Percentiles rank a stretch among this genome's conserved stretches.
Conservation (phyloP, 1,140 invertebrate genomes). For the Solen grandis region DNA sequence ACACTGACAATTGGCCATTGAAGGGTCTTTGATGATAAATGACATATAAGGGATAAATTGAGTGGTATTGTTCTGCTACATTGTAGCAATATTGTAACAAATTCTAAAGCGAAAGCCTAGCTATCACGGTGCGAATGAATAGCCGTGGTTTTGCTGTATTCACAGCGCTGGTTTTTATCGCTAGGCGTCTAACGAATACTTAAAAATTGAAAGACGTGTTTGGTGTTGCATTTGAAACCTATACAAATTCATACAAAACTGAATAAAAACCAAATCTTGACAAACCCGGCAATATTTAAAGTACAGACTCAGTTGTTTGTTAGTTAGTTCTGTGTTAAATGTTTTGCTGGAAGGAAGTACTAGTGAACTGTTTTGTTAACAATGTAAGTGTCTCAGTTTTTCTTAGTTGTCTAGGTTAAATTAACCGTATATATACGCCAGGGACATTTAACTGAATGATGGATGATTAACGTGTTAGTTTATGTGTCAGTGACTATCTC, state of each 20-base stretch:
- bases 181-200: slow-evolving; percentile 17
- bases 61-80: slow-evolving; percentile 30
- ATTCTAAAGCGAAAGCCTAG: slow-evolving; percentile 39
- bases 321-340: no score
- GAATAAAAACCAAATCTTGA: slow-evolving; percentile 21
- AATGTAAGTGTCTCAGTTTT: no score
- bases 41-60: slow-evolving; percentile 45
- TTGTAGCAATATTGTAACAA: slow-evolving; percentile 50
- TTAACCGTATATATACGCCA: no score
- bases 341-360: no score
- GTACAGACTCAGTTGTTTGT: no score
- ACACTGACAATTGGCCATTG: slow-evolving; percentile 24
- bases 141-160: slow-evolving; percentile 16
- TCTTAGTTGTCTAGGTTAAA: no score
- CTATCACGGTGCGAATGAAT: slow-evolving; percentile 22
- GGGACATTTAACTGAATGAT: no score
- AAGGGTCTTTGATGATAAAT: slow-evolving; percentile 41
- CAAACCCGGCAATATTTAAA: no score
- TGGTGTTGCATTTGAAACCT: slow-evolving; percentile 2
- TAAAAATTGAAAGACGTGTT: slow-evolving; percentile 32
- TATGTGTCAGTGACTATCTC: no score
- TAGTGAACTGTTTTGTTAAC: no score
- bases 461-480: no score
- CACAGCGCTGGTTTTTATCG: slow-evolving; percentile 25
- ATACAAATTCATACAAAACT: slow-evolving; percentile 35